Conservation (phyloP, 2,888 invertebrate species). For the Caenorhabditis angaria region DNA sequence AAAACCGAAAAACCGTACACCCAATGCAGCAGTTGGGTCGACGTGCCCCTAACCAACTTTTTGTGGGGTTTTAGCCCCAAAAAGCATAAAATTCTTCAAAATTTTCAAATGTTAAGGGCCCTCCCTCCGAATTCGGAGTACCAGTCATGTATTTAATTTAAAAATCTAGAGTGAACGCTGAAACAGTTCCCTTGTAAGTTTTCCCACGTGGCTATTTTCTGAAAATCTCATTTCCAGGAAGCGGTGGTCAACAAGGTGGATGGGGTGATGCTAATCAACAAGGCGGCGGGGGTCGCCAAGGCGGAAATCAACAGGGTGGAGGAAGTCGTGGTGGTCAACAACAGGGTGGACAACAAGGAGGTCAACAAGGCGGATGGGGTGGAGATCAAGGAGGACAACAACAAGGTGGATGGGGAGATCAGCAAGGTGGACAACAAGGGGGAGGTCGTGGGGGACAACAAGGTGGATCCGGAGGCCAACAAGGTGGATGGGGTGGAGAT, state of each 20-base stretch:
- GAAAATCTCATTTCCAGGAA: conserved; percentile 3
- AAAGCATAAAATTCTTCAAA: too few species aligned
- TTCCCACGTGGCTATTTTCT: too few species aligned
- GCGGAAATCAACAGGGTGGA: neutral
- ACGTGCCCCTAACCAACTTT: too few species aligned
- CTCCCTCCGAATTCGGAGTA: too few species aligned
- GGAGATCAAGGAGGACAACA: neutral
- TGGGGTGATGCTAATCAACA: conserved; percentile 1
- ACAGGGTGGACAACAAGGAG: neutral
- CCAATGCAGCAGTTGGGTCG: too few species aligned
- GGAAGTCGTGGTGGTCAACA: too few species aligned
- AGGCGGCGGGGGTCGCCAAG: neutral
- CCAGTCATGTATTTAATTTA: too few species aligned
- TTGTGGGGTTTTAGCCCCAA: too few species aligned
- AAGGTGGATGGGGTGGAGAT: conserved; percentile 7
- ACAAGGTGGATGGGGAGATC: neutral
- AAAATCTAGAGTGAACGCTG: too few species aligned
- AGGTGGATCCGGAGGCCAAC: conserved; percentile 5
- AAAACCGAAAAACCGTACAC: too few species aligned
- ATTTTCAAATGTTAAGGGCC: too few species aligned
- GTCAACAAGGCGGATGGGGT: conserved; percentile 8
- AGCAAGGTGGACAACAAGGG: neutral
- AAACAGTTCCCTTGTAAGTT: too few species aligned
- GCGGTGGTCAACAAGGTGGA: neutral
- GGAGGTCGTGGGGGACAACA: neutral